Base-by-base conservation (phyloP, 1,140 invertebrate species). In the Trichoplusia ni region DNA sequence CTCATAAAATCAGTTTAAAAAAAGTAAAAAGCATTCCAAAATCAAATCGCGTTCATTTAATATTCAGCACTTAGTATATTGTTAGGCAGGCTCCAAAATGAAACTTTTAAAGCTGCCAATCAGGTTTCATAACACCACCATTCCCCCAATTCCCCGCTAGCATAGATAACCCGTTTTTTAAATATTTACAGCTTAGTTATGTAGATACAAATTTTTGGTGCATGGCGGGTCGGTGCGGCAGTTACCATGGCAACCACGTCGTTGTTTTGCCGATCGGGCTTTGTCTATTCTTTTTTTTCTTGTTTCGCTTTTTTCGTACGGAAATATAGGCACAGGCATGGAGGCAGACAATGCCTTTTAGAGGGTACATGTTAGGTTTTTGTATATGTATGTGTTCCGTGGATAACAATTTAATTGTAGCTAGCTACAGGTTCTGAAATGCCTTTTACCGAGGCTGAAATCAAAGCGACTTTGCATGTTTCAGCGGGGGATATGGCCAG, bases 261-360 rank as follows among this genome's bases (percentile, higher is more conserved):
- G 81, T 85, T 82, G 83, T 88, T 86, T 88, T 86, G 83, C 77
- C 85, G 79, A 87, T 87, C 71, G 75, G 27, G 42, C 75, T 62
- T 62, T 78, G 73, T 84, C 75, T 83, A 80, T 76, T 74, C 76
- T 73, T 77, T 79, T 74, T 56, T 51, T 77, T 80, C 73, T 69
- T 59, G 46, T 76, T 77, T 70, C 72, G 62, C 73, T 74, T 69
- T 71, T 71, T 70, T 73, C 76, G 66, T 51, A 70, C 61, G 63
- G 59, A 73, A 73, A 72, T 68, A 73, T 73, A 73, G 64, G 70
- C 67, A 69, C 60, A 71, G 70, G 71, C 68, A 71, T 59, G 59
- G 62, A 54, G 51, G 58, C 70, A 69, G 64, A 77, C 64, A 73
- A 69, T 69, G 61, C 61, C 25, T 73, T 72, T 73, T 73, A 62